Base-by-base conservation (phyloP, 2,888 invertebrate species). In the Tineola bisselliella region DNA sequence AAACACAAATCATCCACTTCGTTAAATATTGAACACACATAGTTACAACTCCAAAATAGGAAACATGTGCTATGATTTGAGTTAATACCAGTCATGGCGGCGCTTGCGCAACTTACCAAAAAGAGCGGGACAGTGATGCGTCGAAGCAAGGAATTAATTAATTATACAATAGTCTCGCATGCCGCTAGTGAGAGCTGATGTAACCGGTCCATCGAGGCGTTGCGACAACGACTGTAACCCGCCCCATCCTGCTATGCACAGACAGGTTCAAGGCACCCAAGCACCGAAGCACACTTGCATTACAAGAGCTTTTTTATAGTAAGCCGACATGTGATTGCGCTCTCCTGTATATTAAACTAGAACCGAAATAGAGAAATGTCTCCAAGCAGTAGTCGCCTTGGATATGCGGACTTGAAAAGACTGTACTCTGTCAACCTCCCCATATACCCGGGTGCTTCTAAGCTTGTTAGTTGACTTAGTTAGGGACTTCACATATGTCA, bases 81-180 rank as follows among this genome's bases (percentile, higher is more conserved):
- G 13, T 13, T 48, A 48, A n/a, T 48, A 48, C 48, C 48, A n/a
- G 13, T 17, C 15, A 48, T 56, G 56, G 25, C 30, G 19, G 56
- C 33, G 33, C 58, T 60, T 60, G 52, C 30, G 60, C 60, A 60
- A 60, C 31, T 48, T 1, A 15, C 17, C 15, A 10, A 33, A 33
- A 33, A 31, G 33, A 58, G 33, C 33, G 25, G 25, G 18, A 54
- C 59, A 18, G 15, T 61, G 63, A 68, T 69, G 68, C 65, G 62
- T 66, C 67, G 64, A 64, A 64, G 59, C 61, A 69, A 66, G 66
- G 70, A 70, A 72, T 72, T 75, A 79, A 79, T 77, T 78, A 75
- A 73, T 71, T 72, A 71, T 66, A 72, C 67, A 64, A 65, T 60
- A 31, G 44, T 60, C 59, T 44, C 59, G 44, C 59, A 56, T 31